Conservation (phyloP, 2,113 vertebrate species). For the Rhagologus leucostigma region DNA sequence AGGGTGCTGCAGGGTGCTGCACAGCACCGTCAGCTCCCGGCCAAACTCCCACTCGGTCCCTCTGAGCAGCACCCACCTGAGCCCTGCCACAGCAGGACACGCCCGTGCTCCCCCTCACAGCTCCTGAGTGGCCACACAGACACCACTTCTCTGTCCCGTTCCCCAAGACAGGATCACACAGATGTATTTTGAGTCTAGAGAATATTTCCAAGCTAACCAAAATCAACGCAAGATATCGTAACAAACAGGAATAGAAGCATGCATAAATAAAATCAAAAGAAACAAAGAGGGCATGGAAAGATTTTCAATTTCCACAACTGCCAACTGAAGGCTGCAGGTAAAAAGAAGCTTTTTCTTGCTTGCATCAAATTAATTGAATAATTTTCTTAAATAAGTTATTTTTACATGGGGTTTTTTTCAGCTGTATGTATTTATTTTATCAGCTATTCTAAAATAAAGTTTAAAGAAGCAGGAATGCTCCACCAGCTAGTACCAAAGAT, state of each 20-base stretch:
- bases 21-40: background rate
- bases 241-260: background rate
- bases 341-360: background rate
- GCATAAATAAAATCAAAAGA: background rate
- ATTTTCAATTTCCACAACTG: background rate
- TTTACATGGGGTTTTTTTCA: background rate
- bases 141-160: background rate
- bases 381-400: background rate
- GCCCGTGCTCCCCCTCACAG: background rate
- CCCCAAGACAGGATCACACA: background rate
- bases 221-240: background rate
- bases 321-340: background rate
- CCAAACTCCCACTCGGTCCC: background rate
- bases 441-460: background rate
- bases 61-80: background rate
- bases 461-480: background rate
- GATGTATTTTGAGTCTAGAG: background rate
- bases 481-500: background rate
- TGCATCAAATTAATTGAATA: background rate
- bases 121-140: background rate
- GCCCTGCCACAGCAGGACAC: background rate
- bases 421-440: background rate
- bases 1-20: too few species aligned
- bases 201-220: background rate
- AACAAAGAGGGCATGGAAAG: background rate